Percentiles rank a stretch among this genome's conserved stretches.
Evolutionary conservation across 1,140 invertebrate genomes (phyloP).

Genomic region (Diabrotica undecimpunctata): DNA sequence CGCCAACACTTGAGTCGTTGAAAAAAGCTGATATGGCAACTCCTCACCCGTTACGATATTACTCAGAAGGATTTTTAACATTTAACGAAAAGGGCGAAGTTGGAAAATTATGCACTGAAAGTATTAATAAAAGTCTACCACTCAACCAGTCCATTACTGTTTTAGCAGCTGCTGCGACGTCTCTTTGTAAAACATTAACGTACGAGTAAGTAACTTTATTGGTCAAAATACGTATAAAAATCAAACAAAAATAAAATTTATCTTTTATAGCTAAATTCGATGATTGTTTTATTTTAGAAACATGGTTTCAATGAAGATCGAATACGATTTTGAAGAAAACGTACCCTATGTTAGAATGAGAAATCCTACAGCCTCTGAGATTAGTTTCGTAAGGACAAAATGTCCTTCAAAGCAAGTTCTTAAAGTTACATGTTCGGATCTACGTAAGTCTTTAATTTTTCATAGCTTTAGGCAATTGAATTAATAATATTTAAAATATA

Average conservation of each 20-base stretch:
- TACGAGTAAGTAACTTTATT: slow-evolving; percentile 60
- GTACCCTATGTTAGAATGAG: slow-evolving; percentile 70
- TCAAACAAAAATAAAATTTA: too few relatives aligned
- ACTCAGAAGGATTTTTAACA: slow-evolving; percentile 71
- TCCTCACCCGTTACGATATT: slow-evolving; percentile 64
- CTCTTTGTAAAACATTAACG: slow-evolving; percentile 69
- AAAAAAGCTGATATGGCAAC: slow-evolving; percentile 55
- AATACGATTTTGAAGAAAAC: slow-evolving; percentile 42
- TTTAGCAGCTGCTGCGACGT: slow-evolving; percentile 66
- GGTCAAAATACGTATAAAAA: too few relatives aligned
- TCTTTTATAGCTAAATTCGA: too few relatives aligned
- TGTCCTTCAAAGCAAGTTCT: slow-evolving; percentile 76
- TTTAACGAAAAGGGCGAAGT: slow-evolving; percentile 78
- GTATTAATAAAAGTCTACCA: slow-evolving; percentile 57
- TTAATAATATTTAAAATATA: too few relatives aligned
- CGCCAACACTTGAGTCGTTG: slow-evolving; percentile 60
- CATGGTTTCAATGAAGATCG: slow-evolving; percentile 40
- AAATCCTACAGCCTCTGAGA: slow-evolving; percentile 73
- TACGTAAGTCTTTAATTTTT: slow-evolving; percentile 55
- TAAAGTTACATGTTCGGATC: slow-evolving; percentile 70
- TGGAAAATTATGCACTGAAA: slow-evolving; percentile 77
- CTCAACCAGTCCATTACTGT: slow-evolving; percentile 53
- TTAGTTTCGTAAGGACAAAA: slow-evolving; percentile 70
- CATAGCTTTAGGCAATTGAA: background rate
- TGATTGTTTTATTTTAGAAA: slow-evolving; percentile 35